Evolutionary conservation across 2,797 vertebrate species (phyloP), one percentile per base, ranked within the genome.

Genomic region (Karalla daura): DNA sequence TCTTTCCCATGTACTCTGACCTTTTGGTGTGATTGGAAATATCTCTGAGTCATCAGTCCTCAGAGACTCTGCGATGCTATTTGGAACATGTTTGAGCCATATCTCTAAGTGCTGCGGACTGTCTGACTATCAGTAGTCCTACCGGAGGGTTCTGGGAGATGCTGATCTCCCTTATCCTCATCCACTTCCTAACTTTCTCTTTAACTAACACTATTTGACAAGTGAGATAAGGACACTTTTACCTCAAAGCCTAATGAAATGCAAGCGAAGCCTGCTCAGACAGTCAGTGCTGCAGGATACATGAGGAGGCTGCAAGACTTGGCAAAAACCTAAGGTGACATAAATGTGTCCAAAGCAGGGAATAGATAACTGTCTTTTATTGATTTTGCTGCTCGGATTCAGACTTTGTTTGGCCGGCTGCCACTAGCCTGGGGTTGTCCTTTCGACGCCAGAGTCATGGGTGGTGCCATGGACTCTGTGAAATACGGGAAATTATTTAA

Each of bases 211-310:
- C 24, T 3, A 40, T 80, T 47, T 69, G 68, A 71, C 58, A 62
- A 53, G 70, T 71, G 59, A 72, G 28, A 20, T 41, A 36, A 79
- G 50, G 64, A 74, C 64, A 67, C 0, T 12, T 51, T 51, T 49
- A 56, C 21, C 18, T 47, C 41, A 59, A 47, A 70, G 58, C 27
- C 8, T 72, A 83, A 87, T 83, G 76, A 82, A 64, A 86, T 86
- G 74, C 75, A 74, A 80, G 47, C 51, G 47, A 56, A 84, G 71
- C 83, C 70, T 84, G 84, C 76, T 65, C 68, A 76, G 78, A 72
- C 83, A 84, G 54, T 47, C 70, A 80, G 68, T 44, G 81, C 86
- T 83, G 69, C 64, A 73, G 85, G 81, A 76, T 23, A 81, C 52
- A 56, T 54, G 5, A 44, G 54, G 63, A 65, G 27, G 13, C 59